Conservation (phyloP, 2,113 vertebrate genomes). For the Seriola rivoliana region DNA sequence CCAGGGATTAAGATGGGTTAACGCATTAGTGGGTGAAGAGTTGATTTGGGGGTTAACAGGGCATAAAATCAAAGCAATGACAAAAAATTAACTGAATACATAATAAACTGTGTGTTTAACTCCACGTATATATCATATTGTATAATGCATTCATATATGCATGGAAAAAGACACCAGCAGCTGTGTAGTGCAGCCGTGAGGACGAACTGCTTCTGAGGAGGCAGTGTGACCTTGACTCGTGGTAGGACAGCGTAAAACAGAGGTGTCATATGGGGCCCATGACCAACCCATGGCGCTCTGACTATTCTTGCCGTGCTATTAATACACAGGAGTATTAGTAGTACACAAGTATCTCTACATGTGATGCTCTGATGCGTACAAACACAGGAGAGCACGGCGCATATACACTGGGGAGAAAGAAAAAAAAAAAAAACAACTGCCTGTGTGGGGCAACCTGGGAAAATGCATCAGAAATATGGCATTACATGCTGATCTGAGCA, state of each 20-base stretch:
- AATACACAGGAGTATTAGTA: conserved; percentile 35
- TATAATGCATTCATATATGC: neutral
- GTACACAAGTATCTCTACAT: conserved; percentile 30
- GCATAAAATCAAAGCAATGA: neutral
- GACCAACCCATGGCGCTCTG: conserved; percentile 21
- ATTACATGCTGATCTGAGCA: conserved; percentile 8
- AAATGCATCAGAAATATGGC: conserved; percentile 18
- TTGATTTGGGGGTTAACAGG: neutral
- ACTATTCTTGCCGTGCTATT: conserved; percentile 59
- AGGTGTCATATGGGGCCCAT: conserved; percentile 51
- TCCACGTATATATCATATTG: neutral
- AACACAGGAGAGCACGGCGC: conserved; percentile 20
- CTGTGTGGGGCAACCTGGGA: neutral
- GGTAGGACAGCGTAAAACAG: conserved; percentile 32
- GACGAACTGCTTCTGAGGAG: conserved; percentile 20
- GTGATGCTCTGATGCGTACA: conserved; percentile 47
- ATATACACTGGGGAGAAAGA: neutral
- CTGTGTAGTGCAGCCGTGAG: conserved; percentile 3
- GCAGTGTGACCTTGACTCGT: conserved; percentile 27
- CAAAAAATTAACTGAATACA: neutral
- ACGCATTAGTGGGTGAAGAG: neutral
- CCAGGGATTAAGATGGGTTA: neutral
- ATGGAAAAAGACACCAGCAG: conserved; percentile 1
- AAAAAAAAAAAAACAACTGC: neutral
- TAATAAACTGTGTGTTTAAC: neutral